These are phyloP conservation scores for Bombus superbus DNA, from an alignment of 1,140 invertebrate species.

Conservation along the genomic window DNA sequence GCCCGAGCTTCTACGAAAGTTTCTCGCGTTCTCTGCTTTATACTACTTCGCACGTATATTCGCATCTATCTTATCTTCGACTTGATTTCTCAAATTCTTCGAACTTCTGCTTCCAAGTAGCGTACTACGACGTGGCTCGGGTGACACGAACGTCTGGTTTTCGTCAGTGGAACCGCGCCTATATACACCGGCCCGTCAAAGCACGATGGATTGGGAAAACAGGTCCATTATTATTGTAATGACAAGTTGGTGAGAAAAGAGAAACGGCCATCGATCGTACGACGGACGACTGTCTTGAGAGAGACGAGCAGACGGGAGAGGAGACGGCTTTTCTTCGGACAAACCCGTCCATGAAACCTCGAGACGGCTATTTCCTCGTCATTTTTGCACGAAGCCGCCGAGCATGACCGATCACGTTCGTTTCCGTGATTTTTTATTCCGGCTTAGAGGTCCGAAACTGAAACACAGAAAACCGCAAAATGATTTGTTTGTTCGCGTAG, in stretches of 20 bases:
- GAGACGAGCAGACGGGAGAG: neutral
- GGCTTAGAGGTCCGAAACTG: neutral
- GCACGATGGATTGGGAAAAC: neutral
- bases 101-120: neutral
- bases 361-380: neutral
- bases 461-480: neutral
- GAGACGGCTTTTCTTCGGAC: neutral
- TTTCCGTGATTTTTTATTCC: conserved; percentile 29
- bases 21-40: no score
- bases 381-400: conserved; percentile 5
- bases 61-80: neutral
- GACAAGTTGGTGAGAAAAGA: neutral
- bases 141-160: neutral
- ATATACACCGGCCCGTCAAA: neutral
- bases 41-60: neutral
- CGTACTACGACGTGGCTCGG: neutral
- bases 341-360: neutral
- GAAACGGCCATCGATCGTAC: neutral
- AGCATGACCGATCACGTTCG: conserved; percentile 26
- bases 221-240: conserved; percentile 55
- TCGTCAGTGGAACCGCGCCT: neutral
- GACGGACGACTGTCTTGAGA: neutral
- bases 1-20: no score
- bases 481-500: neutral
- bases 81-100: neutral